A percentile compares a stretch with the other conserved stretches of the same genome.
These are phyloP conservation scores for Tapirus indicus DNA, from an alignment of 2,797 vertebrate species.

Conservation along the genomic window DNA sequence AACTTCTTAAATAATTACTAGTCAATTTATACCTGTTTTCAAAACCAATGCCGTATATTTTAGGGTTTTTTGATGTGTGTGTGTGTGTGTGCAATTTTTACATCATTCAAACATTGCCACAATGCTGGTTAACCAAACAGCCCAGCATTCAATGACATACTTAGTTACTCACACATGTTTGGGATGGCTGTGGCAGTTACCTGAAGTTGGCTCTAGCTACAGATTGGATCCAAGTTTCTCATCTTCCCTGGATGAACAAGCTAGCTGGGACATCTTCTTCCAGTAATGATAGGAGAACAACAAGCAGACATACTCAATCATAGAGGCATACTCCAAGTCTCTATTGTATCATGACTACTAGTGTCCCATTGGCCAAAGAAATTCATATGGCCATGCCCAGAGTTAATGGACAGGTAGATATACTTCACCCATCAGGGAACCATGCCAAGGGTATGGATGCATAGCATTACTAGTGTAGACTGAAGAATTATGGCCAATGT, in stretches of 20 bases:
- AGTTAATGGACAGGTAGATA: not conserved
- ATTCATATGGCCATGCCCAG: not conserved
- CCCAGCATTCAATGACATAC: not conserved
- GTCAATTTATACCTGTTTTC: not conserved
- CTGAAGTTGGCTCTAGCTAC: not conserved
- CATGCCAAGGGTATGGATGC: not conserved
- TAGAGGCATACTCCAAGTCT: not conserved
- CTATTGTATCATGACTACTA: not conserved
- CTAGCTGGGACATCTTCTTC: not conserved
- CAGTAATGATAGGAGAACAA: not conserved
- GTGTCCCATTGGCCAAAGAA: not conserved
- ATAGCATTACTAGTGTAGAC: not conserved
- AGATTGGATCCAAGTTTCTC: not conserved
- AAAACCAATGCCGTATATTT: not conserved
- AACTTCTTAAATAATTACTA: not conserved
- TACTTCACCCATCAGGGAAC: not conserved
- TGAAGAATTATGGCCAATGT: not conserved
- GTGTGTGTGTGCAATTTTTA: not conserved
- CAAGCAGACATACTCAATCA: not conserved
- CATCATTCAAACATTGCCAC: not conserved
- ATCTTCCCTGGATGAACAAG: not conserved
- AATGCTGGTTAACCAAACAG: not conserved
- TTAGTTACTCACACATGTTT: not conserved
- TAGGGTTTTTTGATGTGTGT: not conserved
- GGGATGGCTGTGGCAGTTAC: not conserved